Conservation (phyloP, 2,888 invertebrate genomes). For the Eupithecia dodoneata region DNA sequence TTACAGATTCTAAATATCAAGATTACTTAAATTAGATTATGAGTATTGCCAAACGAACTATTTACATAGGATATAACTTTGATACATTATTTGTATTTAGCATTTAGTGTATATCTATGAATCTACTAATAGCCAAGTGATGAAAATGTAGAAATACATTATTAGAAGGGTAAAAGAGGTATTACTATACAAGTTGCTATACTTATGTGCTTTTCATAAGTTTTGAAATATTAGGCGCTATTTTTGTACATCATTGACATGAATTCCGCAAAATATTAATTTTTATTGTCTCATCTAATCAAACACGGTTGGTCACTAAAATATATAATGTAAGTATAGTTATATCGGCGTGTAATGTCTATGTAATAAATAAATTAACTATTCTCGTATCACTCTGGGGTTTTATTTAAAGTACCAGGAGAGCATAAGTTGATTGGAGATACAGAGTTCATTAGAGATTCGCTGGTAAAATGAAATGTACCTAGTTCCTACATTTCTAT, state of each 20-base stretch:
- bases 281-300: constrained; percentile 24
- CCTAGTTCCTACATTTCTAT: no score
- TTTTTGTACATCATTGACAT: constrained; percentile 23
- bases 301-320: constrained; percentile 32
- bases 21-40: constrained; percentile 31
- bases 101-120: constrained; percentile 1
- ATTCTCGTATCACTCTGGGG: constrained; percentile 69
- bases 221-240: not conserved
- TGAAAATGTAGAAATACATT: not conserved
- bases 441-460: no score
- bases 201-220: constrained; percentile 23
- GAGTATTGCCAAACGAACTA: constrained; percentile 41
- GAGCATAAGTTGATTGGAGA: no score
- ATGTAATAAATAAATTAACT: constrained; percentile 67
- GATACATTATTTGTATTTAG: constrained; percentile 16
- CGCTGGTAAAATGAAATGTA: no score
- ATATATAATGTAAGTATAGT: constrained; percentile 39
- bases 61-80: constrained; percentile 34
- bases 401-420: no score
- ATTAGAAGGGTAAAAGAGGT: constrained; percentile 6
- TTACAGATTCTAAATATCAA: constrained; percentile 19
- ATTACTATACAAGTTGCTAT: constrained; percentile 17
- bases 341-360: constrained; percentile 52
- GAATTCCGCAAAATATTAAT: constrained; percentile 10
- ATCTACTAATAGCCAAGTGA: not conserved